A percentile compares a stretch with the other conserved stretches of the same genome.
Evolutionary conservation across 2,888 invertebrate genomes (phyloP).

Genomic region (Nephrotoma guestfalica): DNA sequence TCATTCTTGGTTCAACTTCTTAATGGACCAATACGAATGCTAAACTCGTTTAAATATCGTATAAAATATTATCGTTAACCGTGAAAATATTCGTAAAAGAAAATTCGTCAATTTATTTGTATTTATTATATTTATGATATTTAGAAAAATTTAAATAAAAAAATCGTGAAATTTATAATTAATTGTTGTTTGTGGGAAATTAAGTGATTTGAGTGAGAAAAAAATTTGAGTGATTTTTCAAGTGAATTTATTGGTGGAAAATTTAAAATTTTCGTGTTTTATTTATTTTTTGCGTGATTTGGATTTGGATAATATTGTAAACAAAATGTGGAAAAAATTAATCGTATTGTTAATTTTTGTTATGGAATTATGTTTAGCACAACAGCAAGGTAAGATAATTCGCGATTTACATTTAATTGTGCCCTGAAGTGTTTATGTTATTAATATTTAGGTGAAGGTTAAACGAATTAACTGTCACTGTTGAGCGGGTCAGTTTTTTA

Average conservation of each 20-base stretch:
- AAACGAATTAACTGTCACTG: too few species aligned
- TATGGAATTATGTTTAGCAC: conserved; percentile 2
- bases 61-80: neutral
- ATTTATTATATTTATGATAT: neutral
- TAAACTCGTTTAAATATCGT: neutral
- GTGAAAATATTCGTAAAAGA: neutral
- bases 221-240: neutral
- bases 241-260: neutral
- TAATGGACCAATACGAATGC: neutral
- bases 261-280: neutral
- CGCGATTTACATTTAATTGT: neutral
- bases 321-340: neutral
- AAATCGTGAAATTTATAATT: neutral
- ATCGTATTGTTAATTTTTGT: neutral
- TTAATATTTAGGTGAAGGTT: too few species aligned
- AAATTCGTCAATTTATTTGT: neutral
- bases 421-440: too few species aligned
- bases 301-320: neutral
- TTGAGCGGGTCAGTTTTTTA: too few species aligned
- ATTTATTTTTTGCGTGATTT: neutral
- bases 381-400: conserved; percentile 1
- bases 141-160: neutral
- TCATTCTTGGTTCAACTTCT: conserved; percentile 29
- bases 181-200: neutral
- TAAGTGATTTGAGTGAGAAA: neutral